These are phyloP conservation scores for Nephrotoma appendiculata DNA, from an alignment of 2,888 invertebrate genomes.

Conservation along the genomic window DNA sequence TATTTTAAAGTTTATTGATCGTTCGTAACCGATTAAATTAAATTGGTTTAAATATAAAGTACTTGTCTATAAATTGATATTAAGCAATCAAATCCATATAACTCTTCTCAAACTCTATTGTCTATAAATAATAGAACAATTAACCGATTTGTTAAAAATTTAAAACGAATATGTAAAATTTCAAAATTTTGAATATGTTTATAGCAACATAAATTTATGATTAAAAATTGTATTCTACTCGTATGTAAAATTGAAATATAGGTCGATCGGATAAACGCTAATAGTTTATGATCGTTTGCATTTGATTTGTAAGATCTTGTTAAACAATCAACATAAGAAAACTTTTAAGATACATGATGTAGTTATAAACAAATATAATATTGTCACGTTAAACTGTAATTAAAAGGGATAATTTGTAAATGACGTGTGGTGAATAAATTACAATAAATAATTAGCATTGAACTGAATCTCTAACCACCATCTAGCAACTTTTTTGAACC, in stretches of 20 bases:
- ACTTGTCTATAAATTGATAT: neutral
- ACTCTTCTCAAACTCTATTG: neutral
- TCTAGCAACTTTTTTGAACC: too few species aligned
- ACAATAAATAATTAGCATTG: too few species aligned
- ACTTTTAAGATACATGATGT: neutral
- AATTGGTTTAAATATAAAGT: too few species aligned
- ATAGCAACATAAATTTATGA: neutral
- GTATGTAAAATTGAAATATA: neutral
- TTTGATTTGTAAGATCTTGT: neutral
- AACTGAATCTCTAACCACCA: too few species aligned
- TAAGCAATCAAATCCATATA: neutral
- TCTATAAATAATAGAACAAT: neutral
- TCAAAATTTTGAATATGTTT: neutral
- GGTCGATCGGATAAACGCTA: neutral
- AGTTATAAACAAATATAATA: too few species aligned
- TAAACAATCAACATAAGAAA: neutral
- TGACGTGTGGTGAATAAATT: too few species aligned
- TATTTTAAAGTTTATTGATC: neutral
- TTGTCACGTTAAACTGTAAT: too few species aligned
- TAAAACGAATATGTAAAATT: neutral
- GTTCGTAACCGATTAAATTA: neutral
- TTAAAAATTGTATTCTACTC: neutral
- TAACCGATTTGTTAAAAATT: neutral
- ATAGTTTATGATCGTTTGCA: neutral
- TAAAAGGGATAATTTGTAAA: too few species aligned